Conservation (phyloP, 2,797 vertebrate genomes). For the Hipposideros larvatus region DNA sequence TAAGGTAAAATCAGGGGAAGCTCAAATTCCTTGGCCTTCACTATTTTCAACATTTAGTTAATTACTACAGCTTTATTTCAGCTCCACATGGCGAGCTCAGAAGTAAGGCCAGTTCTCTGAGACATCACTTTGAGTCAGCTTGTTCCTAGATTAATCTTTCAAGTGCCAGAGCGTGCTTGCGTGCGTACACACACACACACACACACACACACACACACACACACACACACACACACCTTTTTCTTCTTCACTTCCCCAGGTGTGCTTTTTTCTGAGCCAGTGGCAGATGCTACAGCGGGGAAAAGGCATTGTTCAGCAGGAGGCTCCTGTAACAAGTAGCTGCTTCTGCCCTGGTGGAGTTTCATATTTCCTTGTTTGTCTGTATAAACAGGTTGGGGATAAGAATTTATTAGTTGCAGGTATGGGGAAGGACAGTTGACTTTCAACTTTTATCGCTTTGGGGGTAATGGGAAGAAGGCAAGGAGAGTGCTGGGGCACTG, state of each 20-base stretch:
- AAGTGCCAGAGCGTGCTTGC: rapidly evolving
- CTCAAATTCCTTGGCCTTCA: not conserved
- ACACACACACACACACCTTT: slow-evolving; percentile 77
- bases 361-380: slow-evolving; percentile 70
- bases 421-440: not conserved
- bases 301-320: slow-evolving; percentile 81
- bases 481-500: not conserved
- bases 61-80: not conserved
- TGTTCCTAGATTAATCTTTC: slow-evolving; percentile 9
- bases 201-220: not conserved
- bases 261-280: slow-evolving; percentile 52
- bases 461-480: not conserved
- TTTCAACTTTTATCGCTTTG: slow-evolving; percentile 18
- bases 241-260: slow-evolving; percentile 75
- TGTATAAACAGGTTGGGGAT: slow-evolving; percentile 60
- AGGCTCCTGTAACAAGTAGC: slow-evolving; percentile 57
- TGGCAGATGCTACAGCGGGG: slow-evolving; percentile 84
- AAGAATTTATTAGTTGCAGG: not conserved
- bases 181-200: not conserved
- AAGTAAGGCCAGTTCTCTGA: slow-evolving; percentile 3
- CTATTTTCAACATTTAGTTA: slow-evolving; percentile 32
- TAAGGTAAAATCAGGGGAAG: not conserved
- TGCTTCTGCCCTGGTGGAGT: slow-evolving; percentile 60
- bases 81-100: not conserved
- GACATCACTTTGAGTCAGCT: not conserved